A percentile compares a stretch with the other conserved stretches of the same genome.
Conservation (phyloP, 1,140 invertebrate genomes). For the Apis dorsata region DNA sequence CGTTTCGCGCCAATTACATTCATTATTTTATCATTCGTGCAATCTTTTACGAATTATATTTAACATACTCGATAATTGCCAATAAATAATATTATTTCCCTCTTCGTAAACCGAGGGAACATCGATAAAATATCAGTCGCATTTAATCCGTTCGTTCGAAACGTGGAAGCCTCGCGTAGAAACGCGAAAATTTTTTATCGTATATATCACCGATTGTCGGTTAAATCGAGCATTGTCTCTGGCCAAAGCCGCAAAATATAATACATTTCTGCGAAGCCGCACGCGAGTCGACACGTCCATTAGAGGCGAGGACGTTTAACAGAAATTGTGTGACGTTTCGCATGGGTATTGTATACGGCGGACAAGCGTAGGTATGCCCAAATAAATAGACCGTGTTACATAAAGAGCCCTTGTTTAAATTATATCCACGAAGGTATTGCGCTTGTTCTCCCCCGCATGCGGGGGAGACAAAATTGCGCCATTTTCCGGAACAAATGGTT, state of each 20-base stretch:
- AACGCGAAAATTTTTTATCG: neutral
- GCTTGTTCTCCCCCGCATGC: conserved; percentile 40
- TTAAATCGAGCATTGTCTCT: conserved; percentile 44
- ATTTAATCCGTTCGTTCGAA: neutral
- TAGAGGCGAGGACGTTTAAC: conserved; percentile 47
- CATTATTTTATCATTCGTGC: too few species aligned
- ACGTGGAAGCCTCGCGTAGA: too few species aligned
- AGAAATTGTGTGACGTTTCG: conserved; percentile 52
- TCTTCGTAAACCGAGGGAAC: too few species aligned
- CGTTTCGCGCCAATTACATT: too few species aligned
- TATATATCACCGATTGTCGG: neutral
- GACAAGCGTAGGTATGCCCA: conserved; percentile 41
- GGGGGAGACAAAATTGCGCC: conserved; percentile 65
- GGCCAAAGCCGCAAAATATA: conserved; percentile 38
- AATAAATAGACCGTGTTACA: conserved; percentile 61
- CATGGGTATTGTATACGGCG: conserved; percentile 41
- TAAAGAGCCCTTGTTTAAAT: conserved; percentile 61
- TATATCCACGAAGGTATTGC: conserved; percentile 59
- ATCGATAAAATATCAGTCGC: neutral
- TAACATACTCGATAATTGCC: too few species aligned
- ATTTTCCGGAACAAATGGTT: conserved; percentile 68
- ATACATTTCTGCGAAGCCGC: conserved; percentile 12
- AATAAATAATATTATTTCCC: too few species aligned
- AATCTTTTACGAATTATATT: too few species aligned
- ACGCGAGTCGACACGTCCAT: conserved; percentile 41